These are phyloP conservation scores for Plecotus auritus DNA, from an alignment of 2,113 vertebrate species.

Conservation along the genomic window DNA sequence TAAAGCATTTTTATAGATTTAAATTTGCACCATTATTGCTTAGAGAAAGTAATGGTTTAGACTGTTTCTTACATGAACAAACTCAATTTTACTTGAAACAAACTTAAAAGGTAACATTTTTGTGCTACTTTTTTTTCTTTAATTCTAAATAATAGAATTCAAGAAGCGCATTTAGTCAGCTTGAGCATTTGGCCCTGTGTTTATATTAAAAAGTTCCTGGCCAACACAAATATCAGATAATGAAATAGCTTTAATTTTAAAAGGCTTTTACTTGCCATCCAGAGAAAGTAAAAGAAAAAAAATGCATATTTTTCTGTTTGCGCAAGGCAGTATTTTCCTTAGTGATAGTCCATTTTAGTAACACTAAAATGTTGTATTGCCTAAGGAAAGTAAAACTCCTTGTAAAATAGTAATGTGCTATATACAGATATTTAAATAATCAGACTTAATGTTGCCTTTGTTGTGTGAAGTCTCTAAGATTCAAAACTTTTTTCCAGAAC, in stretches of 20 bases:
- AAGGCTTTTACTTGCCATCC: constrained; percentile 22
- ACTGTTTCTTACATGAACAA: constrained; percentile 7
- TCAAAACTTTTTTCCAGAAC: constrained; percentile 41
- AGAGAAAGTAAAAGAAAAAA: neutral
- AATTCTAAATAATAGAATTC: neutral
- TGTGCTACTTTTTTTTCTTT: neutral
- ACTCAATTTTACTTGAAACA: constrained; percentile 19
- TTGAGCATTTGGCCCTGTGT: constrained; percentile 29
- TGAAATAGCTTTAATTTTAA: constrained; percentile 51
- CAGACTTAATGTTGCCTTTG: constrained; percentile 31
- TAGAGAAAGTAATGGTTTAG: neutral
- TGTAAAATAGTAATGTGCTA: constrained; percentile 19
- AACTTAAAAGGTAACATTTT: constrained; percentile 26
- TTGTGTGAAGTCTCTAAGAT: constrained; percentile 15
- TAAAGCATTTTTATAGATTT: constrained; percentile 15
- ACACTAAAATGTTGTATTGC: constrained; percentile 37
- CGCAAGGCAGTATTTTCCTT: constrained; percentile 19
- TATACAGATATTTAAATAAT: neutral
- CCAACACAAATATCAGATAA: constrained; percentile 43
- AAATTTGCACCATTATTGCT: constrained; percentile 10
- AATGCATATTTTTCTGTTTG: neutral
- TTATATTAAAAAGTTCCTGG: constrained; percentile 39
- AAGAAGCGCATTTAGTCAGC: constrained; percentile 2
- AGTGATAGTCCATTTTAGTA: constrained; percentile 12
- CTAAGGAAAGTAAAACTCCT: constrained; percentile 41